Percentiles rank a stretch among this genome's conserved stretches.
Conservation (phyloP, 2,113 vertebrate genomes). For the Leptobrachium ailaonicum region DNA sequence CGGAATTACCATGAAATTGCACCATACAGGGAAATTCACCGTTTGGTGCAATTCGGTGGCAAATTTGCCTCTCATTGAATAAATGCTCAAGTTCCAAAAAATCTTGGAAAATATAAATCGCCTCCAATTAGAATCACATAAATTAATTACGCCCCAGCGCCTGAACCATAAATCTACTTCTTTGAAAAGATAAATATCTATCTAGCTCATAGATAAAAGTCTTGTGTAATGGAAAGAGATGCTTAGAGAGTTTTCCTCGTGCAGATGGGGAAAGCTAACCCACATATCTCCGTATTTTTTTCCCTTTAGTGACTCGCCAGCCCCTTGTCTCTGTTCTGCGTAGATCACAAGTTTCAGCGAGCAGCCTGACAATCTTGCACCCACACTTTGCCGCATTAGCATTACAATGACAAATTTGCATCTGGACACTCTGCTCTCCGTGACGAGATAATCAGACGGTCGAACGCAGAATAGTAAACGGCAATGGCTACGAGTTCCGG, state of each 20-base stretch:
- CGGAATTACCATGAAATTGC: too few relatives aligned
- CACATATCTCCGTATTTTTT: not conserved
- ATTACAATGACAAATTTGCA: conserved; percentile 66
- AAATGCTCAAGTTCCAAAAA: too few relatives aligned
- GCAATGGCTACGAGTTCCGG: conserved; percentile 55
- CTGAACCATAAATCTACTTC: too few relatives aligned
- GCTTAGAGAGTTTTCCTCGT: not conserved
- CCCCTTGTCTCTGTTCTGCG: not conserved
- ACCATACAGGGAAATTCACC: too few relatives aligned
- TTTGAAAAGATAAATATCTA: not conserved
- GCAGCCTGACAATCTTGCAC: conserved; percentile 46
- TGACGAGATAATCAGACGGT: conserved; percentile 65
- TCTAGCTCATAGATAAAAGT: not conserved
- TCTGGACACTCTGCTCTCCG: conserved; percentile 61
- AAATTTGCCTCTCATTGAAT: too few relatives aligned
- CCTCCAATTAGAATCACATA: too few relatives aligned
- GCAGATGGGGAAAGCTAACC: not conserved
- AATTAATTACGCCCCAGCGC: too few relatives aligned
- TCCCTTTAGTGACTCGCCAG: not conserved
- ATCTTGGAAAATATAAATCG: too few relatives aligned
- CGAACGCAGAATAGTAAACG: conserved; percentile 67
- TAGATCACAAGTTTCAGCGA: conserved; percentile 42
- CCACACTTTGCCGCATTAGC: conserved; percentile 58
- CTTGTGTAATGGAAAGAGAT: not conserved
- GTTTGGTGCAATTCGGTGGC: too few relatives aligned